Conservation (phyloP, 2,888 invertebrate genomes). For the Eristalis intricaria region DNA sequence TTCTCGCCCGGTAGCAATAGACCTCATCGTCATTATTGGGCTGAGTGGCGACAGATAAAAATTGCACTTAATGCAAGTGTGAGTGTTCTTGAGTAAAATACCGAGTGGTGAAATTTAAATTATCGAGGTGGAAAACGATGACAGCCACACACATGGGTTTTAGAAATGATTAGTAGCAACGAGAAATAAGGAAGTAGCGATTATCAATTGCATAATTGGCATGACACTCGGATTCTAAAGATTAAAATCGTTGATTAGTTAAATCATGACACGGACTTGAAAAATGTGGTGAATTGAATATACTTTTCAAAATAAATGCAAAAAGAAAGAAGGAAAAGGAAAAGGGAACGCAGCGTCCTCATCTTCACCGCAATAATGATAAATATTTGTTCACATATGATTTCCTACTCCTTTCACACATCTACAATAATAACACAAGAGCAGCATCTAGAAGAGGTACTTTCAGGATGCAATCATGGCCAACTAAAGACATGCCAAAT, state of each 20-base stretch:
- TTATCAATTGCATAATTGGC: too few relatives aligned
- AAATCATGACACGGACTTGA: too few relatives aligned
- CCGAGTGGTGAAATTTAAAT: not conserved
- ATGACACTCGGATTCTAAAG: too few relatives aligned
- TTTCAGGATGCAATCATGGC: slow-evolving; percentile 72
- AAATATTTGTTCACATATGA: slow-evolving; percentile 65
- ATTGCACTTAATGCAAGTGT: slow-evolving; percentile 51
- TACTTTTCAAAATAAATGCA: too few relatives aligned
- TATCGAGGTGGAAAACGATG: not conserved
- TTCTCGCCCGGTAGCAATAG: not conserved
- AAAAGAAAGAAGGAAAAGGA: not conserved
- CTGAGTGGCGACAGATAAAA: slow-evolving; percentile 11
- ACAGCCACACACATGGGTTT: not conserved
- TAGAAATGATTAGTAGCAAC: not conserved
- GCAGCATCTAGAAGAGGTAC: slow-evolving; percentile 50
- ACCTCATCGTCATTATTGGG: not conserved
- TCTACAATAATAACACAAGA: not conserved
- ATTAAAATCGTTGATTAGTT: too few relatives aligned
- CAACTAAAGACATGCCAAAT: slow-evolving; percentile 72
- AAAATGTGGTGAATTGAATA: too few relatives aligned
- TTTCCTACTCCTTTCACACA: slow-evolving; percentile 55
- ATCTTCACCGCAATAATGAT: slow-evolving; percentile 19
- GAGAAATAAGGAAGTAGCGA: slow-evolving; percentile 1
- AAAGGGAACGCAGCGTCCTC: slow-evolving; percentile 21
- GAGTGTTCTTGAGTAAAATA: slow-evolving; percentile 19